Base-by-base conservation (phyloP, 2,888 invertebrate genomes). In the Tanypteryx hageni region DNA sequence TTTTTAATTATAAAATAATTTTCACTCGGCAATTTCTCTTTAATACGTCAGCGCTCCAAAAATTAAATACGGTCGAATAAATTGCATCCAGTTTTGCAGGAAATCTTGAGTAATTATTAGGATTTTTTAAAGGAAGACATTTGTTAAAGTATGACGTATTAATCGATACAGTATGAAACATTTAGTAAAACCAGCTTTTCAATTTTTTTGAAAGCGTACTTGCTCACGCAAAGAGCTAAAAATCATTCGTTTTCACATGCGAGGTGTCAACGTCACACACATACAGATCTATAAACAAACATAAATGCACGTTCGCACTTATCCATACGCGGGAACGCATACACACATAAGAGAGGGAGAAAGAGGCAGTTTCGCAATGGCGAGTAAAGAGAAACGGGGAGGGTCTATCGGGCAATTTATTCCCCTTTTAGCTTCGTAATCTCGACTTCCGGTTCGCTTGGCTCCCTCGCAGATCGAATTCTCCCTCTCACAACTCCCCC, bases 391-490 rank as follows among this genome's bases (percentile, higher is more conserved):
- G 86, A 59, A 44, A 27, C 14, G 27, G 59, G 31, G 56, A 56
- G 31, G 31, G 61, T 31, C 59, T 86, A 86, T 86, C 86, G 59
- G 89, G 89, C 89, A 89, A 89, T 89, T 89, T 89, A 89, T 89
- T 89, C 89, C 89, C 89, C 89, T 89, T 89, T 89, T 89, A 89
- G 89, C 89, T 89, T 68, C 89, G 89, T 64, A 89, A 89, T 89
- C 89, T 89, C 89, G 89, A 89, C 89, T 89, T 89, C 89, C 89
- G 89, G 89, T 89, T 89, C 89, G 89, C 89, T 89, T 86, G 86
- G 61, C 86, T 89, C 89, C 27, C 85, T 85, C 76, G 11, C 64
- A 89, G 89, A 89, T 89, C 89, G 64, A 89, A 89, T 89, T 64
- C 89, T 44, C 89, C 68, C 86, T 31, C 14, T 27, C 18, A n/a